These are phyloP conservation scores for Talpa occidentalis DNA, from an alignment of 2,113 vertebrate genomes.

Conservation along the genomic window DNA sequence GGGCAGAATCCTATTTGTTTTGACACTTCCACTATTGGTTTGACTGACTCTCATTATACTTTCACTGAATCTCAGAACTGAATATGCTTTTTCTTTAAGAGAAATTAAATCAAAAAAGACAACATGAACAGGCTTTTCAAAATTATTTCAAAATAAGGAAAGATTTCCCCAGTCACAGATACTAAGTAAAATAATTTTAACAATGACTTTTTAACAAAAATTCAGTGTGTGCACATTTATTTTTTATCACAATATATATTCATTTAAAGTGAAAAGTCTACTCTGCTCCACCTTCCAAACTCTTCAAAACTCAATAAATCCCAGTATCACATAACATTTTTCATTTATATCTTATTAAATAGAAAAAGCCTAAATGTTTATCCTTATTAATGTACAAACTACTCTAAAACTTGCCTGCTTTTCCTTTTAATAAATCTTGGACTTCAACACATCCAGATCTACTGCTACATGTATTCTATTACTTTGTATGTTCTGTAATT, in stretches of 20 bases:
- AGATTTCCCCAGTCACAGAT: neutral
- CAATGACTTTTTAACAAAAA: neutral
- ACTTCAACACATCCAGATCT: neutral
- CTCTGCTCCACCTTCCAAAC: neutral
- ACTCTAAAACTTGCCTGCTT: neutral
- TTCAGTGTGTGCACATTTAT: neutral
- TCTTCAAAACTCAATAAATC: conserved; percentile 13
- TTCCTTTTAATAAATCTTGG: neutral
- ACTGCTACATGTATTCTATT: neutral
- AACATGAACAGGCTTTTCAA: neutral
- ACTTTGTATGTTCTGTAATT: neutral
- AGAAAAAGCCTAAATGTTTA: neutral
- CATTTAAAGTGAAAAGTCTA: neutral
- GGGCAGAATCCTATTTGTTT: neutral
- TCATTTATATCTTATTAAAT: neutral
- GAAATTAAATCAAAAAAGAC: neutral
- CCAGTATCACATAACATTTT: neutral
- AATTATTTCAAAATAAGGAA: conserved; percentile 13
- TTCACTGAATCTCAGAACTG: neutral
- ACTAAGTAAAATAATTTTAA: conserved; percentile 20
- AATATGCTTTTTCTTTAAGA: neutral
- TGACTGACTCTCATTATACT: neutral
- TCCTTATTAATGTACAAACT: neutral
- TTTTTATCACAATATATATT: neutral
- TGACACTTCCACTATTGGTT: neutral